Base-by-base conservation (phyloP, 2,888 invertebrate species). In the Trissonchulus sp. region DNA sequence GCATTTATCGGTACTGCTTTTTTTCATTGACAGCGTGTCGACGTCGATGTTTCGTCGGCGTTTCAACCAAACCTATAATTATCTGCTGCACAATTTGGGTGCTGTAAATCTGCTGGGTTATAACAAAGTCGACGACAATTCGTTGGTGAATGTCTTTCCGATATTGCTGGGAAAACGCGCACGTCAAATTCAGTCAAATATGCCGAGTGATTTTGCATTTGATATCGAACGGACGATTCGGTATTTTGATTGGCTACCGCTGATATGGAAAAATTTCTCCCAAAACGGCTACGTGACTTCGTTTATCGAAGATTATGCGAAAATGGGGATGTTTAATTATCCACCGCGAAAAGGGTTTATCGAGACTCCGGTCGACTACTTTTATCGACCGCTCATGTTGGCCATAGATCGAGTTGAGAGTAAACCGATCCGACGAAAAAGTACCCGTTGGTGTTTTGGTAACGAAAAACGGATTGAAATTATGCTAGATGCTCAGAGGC, bases 111-210 rank as follows among this genome's bases (percentile, higher is more conserved):
- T 95, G 83, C 84, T 90, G 78, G 94, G 94, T 3, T 94, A 93
- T 85, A 93, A 92, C 83, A 95, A 94, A 88, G 91, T 95, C 2
- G 95, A 90, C 1, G 94, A 94, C 84, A 95, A 94, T 84, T 94
- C 94, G 0, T 94, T 92, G 83, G 93, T 93, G 0, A 95, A 95
- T 84, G 84, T 95, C 75, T 89, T 92, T 15, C 91, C 94, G 0
- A 88, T 92, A 77, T 86, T 94, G 23, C 89, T 90, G 0, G 94
- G 94, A 48, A 8, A 15, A 23, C 8, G 48, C 8, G 48, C 48
- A 8, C 48, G 48, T 8, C 48, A 48, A 48, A 48, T 48, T 48
- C 48, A 48, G 48, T 48, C 48, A 15, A 48, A 48, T 48, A 48
- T 48, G 48, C 48, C 48, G 23, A 8, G 48, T 23, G 48, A 48